These are phyloP conservation scores for Colletes latitarsis DNA, from an alignment of 1,140 invertebrate genomes.

Conservation along the genomic window DNA sequence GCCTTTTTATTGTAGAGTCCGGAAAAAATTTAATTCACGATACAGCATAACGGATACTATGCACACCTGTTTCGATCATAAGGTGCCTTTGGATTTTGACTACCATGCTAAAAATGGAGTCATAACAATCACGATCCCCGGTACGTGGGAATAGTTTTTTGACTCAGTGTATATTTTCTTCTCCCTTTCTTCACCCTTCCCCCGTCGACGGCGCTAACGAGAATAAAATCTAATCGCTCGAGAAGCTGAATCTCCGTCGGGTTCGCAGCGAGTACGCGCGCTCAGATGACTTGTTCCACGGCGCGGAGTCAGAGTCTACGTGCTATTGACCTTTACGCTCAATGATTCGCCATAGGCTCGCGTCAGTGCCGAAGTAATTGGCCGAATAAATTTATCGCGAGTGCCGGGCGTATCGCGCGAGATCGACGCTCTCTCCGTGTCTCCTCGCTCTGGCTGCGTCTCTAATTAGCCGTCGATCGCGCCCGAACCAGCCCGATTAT, in stretches of 20 bases:
- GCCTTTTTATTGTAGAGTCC: no score
- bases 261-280: constrained; percentile 23
- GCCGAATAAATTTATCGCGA: constrained; percentile 51
- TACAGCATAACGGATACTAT: no score
- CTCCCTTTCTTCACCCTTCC: background rate
- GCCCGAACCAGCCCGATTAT: background rate
- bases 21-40: no score
- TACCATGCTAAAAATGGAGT: no score
- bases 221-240: constrained; percentile 36
- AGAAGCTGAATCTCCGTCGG: constrained; percentile 15
- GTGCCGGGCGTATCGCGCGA: constrained; percentile 15
- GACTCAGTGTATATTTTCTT: no score
- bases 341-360: constrained; percentile 55
- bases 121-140: no score
- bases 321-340: constrained; percentile 63
- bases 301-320: constrained; percentile 41
- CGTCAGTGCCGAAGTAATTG: constrained; percentile 54
- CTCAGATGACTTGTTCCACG: constrained; percentile 42
- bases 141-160: no score
- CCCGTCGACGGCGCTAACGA: background rate
- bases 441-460: background rate
- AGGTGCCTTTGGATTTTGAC: no score
- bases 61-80: no score
- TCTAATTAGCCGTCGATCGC: constrained; percentile 14
- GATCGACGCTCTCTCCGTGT: background rate